A percentile compares a stretch with the other conserved stretches of the same genome.
Conservation (phyloP, 2,888 invertebrate genomes). For the Drosophila merina region DNA sequence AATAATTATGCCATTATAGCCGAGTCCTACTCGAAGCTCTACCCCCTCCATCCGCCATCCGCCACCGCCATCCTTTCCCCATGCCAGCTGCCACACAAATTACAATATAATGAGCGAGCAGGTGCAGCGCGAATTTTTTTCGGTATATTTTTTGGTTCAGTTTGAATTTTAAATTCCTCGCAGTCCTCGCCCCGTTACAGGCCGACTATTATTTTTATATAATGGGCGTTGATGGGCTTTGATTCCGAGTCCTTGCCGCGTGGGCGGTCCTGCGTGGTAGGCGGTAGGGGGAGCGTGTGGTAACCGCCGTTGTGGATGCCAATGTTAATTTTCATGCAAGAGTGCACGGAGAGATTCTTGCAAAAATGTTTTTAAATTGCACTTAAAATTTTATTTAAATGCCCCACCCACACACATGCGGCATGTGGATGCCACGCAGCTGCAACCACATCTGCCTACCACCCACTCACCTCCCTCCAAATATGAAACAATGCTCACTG, state of each 20-base stretch:
- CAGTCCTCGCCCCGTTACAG: slow-evolving; percentile 21
- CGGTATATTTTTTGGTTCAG: slow-evolving; percentile 44
- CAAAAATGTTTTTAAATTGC: slow-evolving; percentile 76
- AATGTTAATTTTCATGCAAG: slow-evolving; percentile 54
- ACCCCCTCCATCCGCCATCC: slow-evolving; percentile 17
- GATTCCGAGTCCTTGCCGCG: slow-evolving; percentile 36
- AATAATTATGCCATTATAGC: slow-evolving; percentile 75
- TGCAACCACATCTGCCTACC: slow-evolving; percentile 38
- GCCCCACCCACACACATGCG: slow-evolving; percentile 40
- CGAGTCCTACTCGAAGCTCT: slow-evolving; percentile 15
- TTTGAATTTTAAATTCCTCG: slow-evolving; percentile 69
- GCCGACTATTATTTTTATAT: slow-evolving; percentile 79
- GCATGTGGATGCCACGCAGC: slow-evolving; percentile 16
- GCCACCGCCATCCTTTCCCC: not conserved
- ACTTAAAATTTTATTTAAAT: slow-evolving; percentile 78
- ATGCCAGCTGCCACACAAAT: slow-evolving; percentile 74
- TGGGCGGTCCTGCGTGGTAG: not conserved
- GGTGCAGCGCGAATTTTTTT: slow-evolving; percentile 69
- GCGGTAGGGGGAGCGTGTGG: too few relatives aligned
- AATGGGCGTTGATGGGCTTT: slow-evolving; percentile 60
- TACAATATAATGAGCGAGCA: slow-evolving; percentile 79
- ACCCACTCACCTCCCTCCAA: slow-evolving; percentile 12
- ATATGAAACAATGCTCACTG: slow-evolving; percentile 39
- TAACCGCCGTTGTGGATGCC: slow-evolving; percentile 19
- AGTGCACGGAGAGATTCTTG: slow-evolving; percentile 53